These are phyloP conservation scores for Anaspis maculata DNA, from an alignment of 2,888 invertebrate species.

Conservation along the genomic window DNA sequence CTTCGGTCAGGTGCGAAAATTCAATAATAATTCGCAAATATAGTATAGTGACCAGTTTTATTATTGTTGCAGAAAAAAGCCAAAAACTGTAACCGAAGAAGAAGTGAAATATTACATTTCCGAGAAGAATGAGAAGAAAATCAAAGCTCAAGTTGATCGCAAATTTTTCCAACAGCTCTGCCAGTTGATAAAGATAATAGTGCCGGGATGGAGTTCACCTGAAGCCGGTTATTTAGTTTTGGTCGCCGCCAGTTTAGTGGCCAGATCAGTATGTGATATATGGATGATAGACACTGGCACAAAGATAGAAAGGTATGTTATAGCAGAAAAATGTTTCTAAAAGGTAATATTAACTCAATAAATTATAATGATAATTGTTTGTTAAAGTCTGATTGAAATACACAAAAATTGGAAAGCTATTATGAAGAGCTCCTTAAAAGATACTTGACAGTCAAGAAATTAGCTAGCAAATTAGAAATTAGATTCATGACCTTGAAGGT, in stretches of 20 bases:
- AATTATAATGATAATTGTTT: too few relatives aligned
- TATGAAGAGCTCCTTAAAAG: too few relatives aligned
- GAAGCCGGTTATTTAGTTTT: conserved; percentile 67
- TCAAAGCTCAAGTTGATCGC: conserved; percentile 69
- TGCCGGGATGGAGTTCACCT: conserved; percentile 70
- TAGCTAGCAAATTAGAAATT: too few relatives aligned
- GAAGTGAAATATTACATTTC: conserved; percentile 74
- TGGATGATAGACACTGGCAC: conserved; percentile 97
- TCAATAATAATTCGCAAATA: too few relatives aligned
- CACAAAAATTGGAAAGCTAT: too few relatives aligned
- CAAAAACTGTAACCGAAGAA: conserved; percentile 52
- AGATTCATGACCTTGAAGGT: too few relatives aligned
- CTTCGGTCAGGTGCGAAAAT: conserved; percentile 27
- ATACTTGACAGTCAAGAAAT: too few relatives aligned
- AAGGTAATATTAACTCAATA: too few relatives aligned
- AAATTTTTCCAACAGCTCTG: conserved; percentile 64
- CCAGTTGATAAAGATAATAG: conserved; percentile 61
- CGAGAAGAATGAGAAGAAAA: conserved; percentile 52
- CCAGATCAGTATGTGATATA: conserved; percentile 89
- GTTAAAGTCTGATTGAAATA: too few relatives aligned
- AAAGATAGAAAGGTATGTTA: conserved; percentile 85
- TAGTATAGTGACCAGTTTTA: too few relatives aligned
- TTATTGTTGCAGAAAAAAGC: conserved; percentile 44
- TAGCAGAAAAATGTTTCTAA: too few relatives aligned
- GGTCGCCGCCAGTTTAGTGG: conserved; percentile 73